These are phyloP conservation scores for Psettodes erumei DNA, from an alignment of 2,113 vertebrate species.

Conservation along the genomic window DNA sequence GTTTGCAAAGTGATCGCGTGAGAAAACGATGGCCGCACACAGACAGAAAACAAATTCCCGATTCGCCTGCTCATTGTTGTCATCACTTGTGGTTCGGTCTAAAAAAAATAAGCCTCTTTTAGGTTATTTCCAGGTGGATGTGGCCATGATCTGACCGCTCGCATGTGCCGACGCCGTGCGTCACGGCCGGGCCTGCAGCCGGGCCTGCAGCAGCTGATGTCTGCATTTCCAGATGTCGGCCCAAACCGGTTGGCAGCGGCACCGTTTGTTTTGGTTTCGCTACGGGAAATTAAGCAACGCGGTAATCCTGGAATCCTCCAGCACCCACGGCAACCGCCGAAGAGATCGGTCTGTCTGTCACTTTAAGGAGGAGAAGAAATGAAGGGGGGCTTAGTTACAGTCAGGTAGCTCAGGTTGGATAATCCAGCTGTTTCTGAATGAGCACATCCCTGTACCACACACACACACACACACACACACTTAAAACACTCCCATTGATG, in stretches of 20 bases:
- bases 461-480: not conserved
- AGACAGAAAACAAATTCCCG: too few relatives aligned
- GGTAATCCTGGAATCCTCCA: not conserved
- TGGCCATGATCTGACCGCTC: not conserved
- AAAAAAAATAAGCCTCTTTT: too few relatives aligned
- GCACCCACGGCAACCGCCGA: not conserved
- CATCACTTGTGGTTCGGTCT: too few relatives aligned
- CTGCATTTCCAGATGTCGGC: not conserved
- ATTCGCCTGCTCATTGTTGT: too few relatives aligned
- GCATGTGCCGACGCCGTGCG: not conserved
- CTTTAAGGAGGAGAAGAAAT: too few relatives aligned
- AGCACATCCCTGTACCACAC: not conserved
- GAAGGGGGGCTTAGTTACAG: constrained; percentile 6
- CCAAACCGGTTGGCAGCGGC: not conserved
- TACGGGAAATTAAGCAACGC: not conserved
- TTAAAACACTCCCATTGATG: constrained; percentile 46
- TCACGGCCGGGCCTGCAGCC: not conserved
- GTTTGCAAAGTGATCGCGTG: too few relatives aligned
- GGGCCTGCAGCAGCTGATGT: not conserved
- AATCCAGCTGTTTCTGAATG: constrained; percentile 15
- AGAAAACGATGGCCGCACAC: too few relatives aligned
- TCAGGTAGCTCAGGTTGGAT: constrained; percentile 28
- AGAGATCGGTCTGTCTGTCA: not conserved
- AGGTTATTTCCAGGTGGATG: too few relatives aligned
- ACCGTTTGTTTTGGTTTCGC: constrained; percentile 13